phyloP scores from a whole-genome alignment of 1,140 invertebrate species.

The Apis laboriosa region DNA sequence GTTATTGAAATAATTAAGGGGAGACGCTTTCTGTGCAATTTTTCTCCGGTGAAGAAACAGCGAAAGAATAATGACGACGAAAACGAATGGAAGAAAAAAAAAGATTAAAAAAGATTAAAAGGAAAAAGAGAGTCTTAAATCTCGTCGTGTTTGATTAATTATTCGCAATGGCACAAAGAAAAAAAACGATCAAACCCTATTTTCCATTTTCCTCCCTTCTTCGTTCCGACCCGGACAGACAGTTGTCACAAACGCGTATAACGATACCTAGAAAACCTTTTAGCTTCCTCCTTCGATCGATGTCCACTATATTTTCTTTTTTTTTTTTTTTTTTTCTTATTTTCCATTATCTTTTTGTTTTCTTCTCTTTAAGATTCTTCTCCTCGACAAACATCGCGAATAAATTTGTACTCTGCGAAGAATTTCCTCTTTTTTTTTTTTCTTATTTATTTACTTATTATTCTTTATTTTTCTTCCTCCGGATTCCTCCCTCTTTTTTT shows the following conservation, averaged over 20 bases:
- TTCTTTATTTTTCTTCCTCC: not conserved
- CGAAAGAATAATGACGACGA: not conserved
- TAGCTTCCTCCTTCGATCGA: slow-evolving; percentile 25
- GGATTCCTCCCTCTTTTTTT: not conserved
- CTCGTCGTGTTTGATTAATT: slow-evolving; percentile 2
- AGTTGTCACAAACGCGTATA: slow-evolving; percentile 3
- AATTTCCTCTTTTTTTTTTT: slow-evolving; percentile 27
- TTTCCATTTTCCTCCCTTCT: slow-evolving; percentile 6
- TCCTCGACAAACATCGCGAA: slow-evolving; percentile 47
- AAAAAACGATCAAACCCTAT: not conserved
- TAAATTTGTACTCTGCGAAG: slow-evolving; percentile 77
- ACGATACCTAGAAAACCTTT: slow-evolving; percentile 26
- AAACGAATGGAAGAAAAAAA: not conserved
- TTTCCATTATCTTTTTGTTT: slow-evolving; percentile 18
- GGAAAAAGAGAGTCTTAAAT: not conserved
- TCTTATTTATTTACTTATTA: not conserved
- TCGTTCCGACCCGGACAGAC: not conserved
- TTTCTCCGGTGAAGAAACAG: not conserved
- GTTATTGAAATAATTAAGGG: not conserved
- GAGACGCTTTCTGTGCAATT: not conserved
- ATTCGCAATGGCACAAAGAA: slow-evolving; percentile 39
- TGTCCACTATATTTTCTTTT: not conserved
- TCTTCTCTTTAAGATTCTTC: slow-evolving; percentile 54
- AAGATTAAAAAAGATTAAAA: not conserved
- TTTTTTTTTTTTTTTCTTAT: not conserved